A percentile compares a stretch with the other conserved stretches of the same genome.
phyloP scores from a whole-genome alignment of 2,113 vertebrate species.

The Stomatorhinus ivindoensis region DNA sequence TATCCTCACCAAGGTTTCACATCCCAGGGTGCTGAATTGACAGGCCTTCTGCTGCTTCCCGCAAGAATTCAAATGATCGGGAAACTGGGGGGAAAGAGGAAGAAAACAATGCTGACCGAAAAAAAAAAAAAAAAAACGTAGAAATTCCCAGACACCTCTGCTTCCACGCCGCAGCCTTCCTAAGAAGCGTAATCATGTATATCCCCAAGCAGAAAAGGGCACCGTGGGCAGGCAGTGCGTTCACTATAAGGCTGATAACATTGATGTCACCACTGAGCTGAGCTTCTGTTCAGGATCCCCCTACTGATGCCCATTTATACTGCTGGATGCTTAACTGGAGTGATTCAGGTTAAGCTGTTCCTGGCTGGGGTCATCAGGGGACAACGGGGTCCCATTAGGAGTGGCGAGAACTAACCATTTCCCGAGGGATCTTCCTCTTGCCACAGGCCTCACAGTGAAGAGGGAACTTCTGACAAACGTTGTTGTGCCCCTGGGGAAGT shows the following conservation, averaged over 20 bases:
- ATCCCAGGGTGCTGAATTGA: constrained; percentile 71
- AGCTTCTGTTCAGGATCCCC: not conserved
- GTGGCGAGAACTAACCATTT: constrained; percentile 60
- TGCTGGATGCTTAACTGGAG: not conserved
- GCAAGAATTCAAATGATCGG: constrained; percentile 68
- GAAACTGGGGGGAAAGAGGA: constrained; percentile 57
- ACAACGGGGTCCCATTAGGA: no score
- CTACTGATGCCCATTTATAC: not conserved
- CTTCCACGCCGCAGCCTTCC: not conserved
- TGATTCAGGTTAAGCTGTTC: not conserved
- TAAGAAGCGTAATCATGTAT: not conserved
- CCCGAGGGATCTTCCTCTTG: constrained; percentile 75
- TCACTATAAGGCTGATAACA: not conserved
- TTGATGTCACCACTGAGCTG: not conserved
- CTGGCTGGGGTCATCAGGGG: not conserved
- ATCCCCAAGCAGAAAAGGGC: not conserved
- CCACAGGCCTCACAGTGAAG: constrained; percentile 81
- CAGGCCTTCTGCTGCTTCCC: constrained; percentile 68
- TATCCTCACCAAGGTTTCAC: constrained; percentile 53
- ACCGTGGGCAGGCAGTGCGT: not conserved
- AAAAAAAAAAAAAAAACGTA: not conserved
- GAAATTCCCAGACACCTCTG: not conserved
- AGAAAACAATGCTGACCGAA: not conserved
- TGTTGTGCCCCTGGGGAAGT: constrained; percentile 68
- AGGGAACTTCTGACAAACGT: constrained; percentile 75